These are phyloP conservation scores for Mesocricetus auratus DNA, from an alignment of 2,113 vertebrate genomes.

Conservation along the genomic window DNA sequence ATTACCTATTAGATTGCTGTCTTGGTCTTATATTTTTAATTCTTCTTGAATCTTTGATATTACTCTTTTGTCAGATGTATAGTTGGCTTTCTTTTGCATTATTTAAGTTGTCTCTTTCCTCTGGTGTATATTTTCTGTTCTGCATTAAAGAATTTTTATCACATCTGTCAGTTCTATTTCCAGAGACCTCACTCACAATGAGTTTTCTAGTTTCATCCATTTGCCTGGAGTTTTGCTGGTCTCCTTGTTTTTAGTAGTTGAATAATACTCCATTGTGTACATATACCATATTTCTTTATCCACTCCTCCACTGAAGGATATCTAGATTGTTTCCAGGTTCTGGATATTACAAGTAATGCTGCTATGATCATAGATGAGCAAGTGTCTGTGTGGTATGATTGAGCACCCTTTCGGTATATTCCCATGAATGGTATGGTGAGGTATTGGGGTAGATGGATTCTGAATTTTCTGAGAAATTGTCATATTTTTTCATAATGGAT, in stretches of 20 bases:
- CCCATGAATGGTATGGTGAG: background rate
- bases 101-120: background rate
- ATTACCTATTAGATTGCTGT: background rate
- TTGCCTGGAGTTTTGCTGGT: background rate
- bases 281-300: background rate
- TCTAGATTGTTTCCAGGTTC: background rate
- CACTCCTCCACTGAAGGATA: background rate
- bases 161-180: background rate
- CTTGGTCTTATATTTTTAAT: background rate
- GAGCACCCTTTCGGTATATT: background rate
- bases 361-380: background rate
- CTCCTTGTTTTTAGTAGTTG: background rate
- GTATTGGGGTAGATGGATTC: background rate
- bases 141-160: background rate
- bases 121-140: background rate
- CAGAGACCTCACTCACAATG: background rate
- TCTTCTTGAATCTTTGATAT: background rate
- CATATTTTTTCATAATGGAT: background rate
- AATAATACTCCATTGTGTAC: background rate
- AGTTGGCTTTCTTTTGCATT: background rate
- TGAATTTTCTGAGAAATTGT: background rate
- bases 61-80: background rate
- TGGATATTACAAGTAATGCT: background rate
- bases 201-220: background rate
- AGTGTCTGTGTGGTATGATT: background rate